Evolutionary conservation across 2,797 vertebrate species (phyloP).

Genomic region (Gouania willdenowi): DNA sequence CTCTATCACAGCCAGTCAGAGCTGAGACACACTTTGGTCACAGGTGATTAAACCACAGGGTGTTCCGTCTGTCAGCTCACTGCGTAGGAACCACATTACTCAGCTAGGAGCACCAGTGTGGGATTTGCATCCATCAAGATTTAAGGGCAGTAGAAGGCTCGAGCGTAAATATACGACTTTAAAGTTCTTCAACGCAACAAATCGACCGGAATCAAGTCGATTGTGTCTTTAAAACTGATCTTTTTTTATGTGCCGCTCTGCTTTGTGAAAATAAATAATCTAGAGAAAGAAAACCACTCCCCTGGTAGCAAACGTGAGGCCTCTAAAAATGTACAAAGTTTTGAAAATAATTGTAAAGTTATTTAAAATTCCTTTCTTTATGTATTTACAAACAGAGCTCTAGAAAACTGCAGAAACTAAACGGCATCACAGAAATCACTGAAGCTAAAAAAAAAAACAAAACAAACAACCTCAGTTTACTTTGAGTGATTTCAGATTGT

Average conservation of each 20-base stretch:
- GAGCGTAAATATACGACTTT: constrained; percentile 25
- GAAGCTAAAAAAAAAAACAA: constrained; percentile 31
- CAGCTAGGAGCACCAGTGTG: constrained; percentile 12
- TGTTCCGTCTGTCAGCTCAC: constrained; percentile 25
- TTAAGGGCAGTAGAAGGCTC: constrained; percentile 23
- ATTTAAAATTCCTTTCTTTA: constrained; percentile 77
- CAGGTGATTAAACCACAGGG: constrained; percentile 49
- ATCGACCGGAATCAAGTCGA: not conserved
- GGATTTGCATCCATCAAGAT: constrained; percentile 16
- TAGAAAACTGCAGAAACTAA: constrained; percentile 79
- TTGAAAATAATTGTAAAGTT: constrained; percentile 75
- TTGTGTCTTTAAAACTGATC: constrained; percentile 18
- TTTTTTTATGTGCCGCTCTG: constrained; percentile 55
- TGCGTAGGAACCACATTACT: constrained; percentile 35
- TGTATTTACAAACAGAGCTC: constrained; percentile 82
- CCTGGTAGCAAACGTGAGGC: constrained; percentile 45
- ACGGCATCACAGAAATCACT: constrained; percentile 37
- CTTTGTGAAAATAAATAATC: constrained; percentile 78
- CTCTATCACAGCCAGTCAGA: constrained; percentile 22
- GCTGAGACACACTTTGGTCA: constrained; percentile 43
- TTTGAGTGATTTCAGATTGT: constrained; percentile 30
- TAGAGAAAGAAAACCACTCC: constrained; percentile 67
- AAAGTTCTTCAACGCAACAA: constrained; percentile 1
- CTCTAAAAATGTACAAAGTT: constrained; percentile 82
- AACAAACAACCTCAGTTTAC: constrained; percentile 14